These are phyloP conservation scores for Papilio polyxenes DNA, from an alignment of 1,140 invertebrate species.

Conservation along the genomic window DNA sequence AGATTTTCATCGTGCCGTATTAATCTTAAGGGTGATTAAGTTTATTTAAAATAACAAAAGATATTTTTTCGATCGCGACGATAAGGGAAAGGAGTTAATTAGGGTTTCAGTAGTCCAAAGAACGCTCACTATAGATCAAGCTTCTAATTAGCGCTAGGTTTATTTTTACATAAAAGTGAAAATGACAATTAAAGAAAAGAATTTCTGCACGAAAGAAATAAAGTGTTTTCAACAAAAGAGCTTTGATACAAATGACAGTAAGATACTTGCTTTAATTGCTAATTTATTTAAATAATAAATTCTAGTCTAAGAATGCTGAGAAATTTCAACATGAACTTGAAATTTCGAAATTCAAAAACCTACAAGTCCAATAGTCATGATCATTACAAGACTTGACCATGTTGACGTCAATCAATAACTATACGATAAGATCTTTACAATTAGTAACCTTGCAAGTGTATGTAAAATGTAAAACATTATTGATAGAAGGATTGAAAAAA, in stretches of 20 bases:
- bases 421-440: slow-evolving; percentile 11
- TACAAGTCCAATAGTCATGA: not conserved
- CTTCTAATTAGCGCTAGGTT: not conserved
- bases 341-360: not conserved
- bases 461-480: not conserved
- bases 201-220: not conserved
- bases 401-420: slow-evolving; percentile 25
- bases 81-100: not conserved
- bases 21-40: slow-evolving; percentile 9
- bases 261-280: not conserved
- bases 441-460: not conserved
- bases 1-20: slow-evolving; percentile 7
- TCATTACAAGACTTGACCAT: slow-evolving; percentile 8
- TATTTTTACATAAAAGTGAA: not conserved
- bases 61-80: not conserved
- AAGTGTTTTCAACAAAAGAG: not conserved
- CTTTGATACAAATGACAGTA: not conserved
- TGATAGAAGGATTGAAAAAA: not conserved
- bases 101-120: not conserved
- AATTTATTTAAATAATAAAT: not conserved
- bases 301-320: not conserved
- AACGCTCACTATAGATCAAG: not conserved
- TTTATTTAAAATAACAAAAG: slow-evolving; percentile 3
- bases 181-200: not conserved
- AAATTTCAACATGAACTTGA: not conserved